A percentile compares a stretch with the other conserved stretches of the same genome.
These are phyloP conservation scores for Homarus americanus DNA, from an alignment of 1,140 invertebrate genomes.

Conservation along the genomic window DNA sequence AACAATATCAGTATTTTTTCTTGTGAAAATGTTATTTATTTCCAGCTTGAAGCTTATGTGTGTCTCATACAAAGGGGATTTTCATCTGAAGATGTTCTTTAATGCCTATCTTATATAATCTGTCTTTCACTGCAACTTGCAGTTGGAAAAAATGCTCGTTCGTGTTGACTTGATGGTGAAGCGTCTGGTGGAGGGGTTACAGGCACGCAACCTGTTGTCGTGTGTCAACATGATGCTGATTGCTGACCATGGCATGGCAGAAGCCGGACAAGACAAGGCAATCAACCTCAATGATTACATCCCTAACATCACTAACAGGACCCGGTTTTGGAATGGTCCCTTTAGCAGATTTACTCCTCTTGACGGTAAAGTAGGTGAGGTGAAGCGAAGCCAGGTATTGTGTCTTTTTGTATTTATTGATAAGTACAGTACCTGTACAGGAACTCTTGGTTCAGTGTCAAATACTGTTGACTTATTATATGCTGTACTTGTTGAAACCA, in stretches of 20 bases:
- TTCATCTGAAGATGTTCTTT: too few species aligned
- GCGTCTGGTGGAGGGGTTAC: conserved; percentile 22
- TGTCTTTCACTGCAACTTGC: neutral
- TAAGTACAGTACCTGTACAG: too few species aligned
- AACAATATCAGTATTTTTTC: too few species aligned
- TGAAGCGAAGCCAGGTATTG: too few species aligned
- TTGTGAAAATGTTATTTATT: too few species aligned
- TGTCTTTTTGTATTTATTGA: too few species aligned
- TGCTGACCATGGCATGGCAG: conserved; percentile 51
- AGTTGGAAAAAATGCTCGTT: conserved; percentile 15
- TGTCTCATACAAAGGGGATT: too few species aligned
- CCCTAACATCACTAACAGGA: conserved; percentile 25
- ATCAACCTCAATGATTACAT: conserved; percentile 41
- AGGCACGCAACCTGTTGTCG: neutral
- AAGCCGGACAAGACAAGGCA: conserved; percentile 8
- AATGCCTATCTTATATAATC: too few species aligned
- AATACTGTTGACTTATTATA: too few species aligned
- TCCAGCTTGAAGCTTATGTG: too few species aligned
- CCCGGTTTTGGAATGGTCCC: conserved; percentile 65
- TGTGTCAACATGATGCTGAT: conserved; percentile 53
- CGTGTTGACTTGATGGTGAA: neutral
- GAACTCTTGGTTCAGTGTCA: too few species aligned
- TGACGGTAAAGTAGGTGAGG: conserved; percentile 49
- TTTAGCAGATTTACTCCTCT: conserved; percentile 56
- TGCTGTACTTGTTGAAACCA: too few species aligned